phyloP scores from a whole-genome alignment of 2,888 invertebrate genomes.

The Agrilus biguttatus region DNA sequence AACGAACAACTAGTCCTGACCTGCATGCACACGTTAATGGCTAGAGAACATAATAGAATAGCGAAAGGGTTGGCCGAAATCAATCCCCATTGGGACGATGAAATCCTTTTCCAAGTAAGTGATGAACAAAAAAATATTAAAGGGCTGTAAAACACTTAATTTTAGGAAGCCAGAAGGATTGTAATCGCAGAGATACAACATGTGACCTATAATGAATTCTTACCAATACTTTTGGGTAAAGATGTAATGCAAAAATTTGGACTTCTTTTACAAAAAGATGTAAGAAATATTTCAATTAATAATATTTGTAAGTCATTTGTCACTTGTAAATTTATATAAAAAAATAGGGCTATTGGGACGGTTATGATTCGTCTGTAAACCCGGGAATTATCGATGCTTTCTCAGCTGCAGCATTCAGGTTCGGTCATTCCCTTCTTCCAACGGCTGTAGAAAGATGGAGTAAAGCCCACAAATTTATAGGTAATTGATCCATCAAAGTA shows the following conservation, averaged over 20 bases:
- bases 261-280: constrained; percentile 67
- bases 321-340: no score
- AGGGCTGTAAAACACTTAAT: constrained; percentile 2
- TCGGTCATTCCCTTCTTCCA: constrained; percentile 80
- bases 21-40: constrained; percentile 84
- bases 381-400: constrained; percentile 81
- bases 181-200: constrained; percentile 67
- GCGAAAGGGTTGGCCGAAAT: constrained; percentile 61
- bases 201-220: constrained; percentile 66
- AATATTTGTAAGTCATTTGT: not conserved
- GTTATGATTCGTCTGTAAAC: constrained; percentile 71
- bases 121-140: not conserved
- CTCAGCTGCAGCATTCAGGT: constrained; percentile 83
- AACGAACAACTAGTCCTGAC: constrained; percentile 83
- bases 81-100: constrained; percentile 90
- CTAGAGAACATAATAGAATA: constrained; percentile 79
- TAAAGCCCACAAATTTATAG: constrained; percentile 87
- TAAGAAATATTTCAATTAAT: constrained; percentile 17
- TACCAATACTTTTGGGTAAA: constrained; percentile 63
- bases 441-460: constrained; percentile 89
- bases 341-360: constrained; percentile 60
- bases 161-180: constrained; percentile 55
- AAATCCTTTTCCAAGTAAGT: constrained; percentile 64
- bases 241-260: constrained; percentile 87
- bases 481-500: constrained; percentile 32